Base-by-base conservation (phyloP, 2,888 invertebrate species). In the Noctua pronuba region DNA sequence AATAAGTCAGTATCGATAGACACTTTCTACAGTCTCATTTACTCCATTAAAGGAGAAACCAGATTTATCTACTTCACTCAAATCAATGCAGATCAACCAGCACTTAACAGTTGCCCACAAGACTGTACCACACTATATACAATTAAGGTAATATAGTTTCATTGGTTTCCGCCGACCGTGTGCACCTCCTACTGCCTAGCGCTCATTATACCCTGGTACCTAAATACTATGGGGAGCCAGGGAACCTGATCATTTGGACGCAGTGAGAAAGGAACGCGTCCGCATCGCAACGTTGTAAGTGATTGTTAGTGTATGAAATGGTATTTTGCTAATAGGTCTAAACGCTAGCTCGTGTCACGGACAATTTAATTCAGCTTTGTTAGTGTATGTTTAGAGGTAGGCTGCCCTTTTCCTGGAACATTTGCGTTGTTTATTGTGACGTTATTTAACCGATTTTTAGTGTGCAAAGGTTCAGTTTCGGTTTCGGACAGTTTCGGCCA, bases 141-240 rank as follows among this genome's bases (percentile, higher is more conserved):
- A 90, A 90, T 89, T 89, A 89, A 88, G 84, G 86, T 87, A 88
- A 91, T 92, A 91, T 89, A 87, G 90, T 90, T 92, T 89, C 90
- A 91, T 91, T 73, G 81, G 90, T 89, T 90, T 91, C 91, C 92
- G 89, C 70, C 74, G 84, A 41, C 79, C 65, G 68, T 73, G 71
- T 73, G 77, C 44, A 31, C 75, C 67, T 76, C 76, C 79, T 55
- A 73, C 77, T 38, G 60, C 52, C 35, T 49, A 35, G 35, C 13
- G 24, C 21, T 66, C 28, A 73, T 74, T 73, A 79, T 62, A 65
- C 44, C 49, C 28, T 58, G 55, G 52, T 49, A 65, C 18, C 65
- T 65, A 73, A 82, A 79, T 75, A 18, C 28, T 66, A 49, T 68
- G 21, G 66, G 35, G 41, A 28, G 35, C 62, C 52, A 55, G 35